phyloP scores from a whole-genome alignment of 1,140 invertebrate genomes.

The Ips typographus region DNA sequence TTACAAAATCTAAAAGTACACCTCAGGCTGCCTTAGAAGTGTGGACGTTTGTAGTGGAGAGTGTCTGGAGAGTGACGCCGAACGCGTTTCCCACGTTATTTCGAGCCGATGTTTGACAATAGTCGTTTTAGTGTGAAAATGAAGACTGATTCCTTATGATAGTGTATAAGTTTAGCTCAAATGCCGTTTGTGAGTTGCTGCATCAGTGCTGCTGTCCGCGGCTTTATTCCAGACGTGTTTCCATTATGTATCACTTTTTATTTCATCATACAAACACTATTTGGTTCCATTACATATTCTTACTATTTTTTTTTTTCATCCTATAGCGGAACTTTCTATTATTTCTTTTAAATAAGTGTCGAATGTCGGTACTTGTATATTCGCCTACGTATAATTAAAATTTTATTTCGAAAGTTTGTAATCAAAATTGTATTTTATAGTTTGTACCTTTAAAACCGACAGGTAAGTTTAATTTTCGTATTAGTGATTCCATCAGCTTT shows the following conservation, averaged over 20 bases:
- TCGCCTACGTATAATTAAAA: background rate
- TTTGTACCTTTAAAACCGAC: slow-evolving; percentile 12
- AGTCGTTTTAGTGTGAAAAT: slow-evolving; percentile 41
- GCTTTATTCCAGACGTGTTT: slow-evolving; percentile 19
- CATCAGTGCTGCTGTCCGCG: slow-evolving; percentile 23
- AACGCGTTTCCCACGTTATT: slow-evolving; percentile 1
- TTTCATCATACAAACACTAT: background rate
- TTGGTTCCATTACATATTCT: background rate
- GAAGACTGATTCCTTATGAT: slow-evolving; percentile 43
- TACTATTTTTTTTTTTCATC: background rate
- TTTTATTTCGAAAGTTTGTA: background rate
- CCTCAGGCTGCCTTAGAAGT: too few species aligned
- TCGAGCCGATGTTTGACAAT: slow-evolving; percentile 43
- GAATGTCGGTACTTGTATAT: slow-evolving; percentile 8
- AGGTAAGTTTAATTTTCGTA: background rate
- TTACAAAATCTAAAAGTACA: background rate
- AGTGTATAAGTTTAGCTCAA: slow-evolving; percentile 42
- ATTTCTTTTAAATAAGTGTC: background rate
- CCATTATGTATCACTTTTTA: slow-evolving; percentile 3
- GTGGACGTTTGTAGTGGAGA: too few species aligned
- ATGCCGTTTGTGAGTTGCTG: slow-evolving; percentile 42
- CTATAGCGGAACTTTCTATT: background rate
- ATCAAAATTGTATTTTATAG: slow-evolving; percentile 6
- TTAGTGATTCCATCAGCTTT: background rate
- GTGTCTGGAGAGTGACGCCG: too few species aligned